A percentile compares a stretch with the other conserved stretches of the same genome.
Evolutionary conservation across 1,140 invertebrate genomes (phyloP).

Genomic region (Heliothis virescens): DNA sequence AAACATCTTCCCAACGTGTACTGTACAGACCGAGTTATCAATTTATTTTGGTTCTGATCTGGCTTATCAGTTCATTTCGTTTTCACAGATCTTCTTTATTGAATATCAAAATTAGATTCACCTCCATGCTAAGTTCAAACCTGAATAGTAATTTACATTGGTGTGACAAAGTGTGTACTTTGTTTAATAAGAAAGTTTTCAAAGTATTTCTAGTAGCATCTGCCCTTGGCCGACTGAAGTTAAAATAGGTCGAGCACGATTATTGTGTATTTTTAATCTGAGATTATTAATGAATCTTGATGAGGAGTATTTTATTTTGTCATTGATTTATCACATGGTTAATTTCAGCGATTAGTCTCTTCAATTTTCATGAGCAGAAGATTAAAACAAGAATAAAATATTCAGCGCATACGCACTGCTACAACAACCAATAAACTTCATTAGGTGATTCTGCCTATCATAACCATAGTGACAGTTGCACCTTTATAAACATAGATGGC

Average conservation of each 20-base stretch:
- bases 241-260: slow-evolving; percentile 19
- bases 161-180: background rate
- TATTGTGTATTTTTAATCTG: background rate
- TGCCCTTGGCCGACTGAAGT: background rate
- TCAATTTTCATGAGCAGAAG: background rate
- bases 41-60: slow-evolving; percentile 22
- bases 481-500: slow-evolving; percentile 28
- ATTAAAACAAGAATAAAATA: background rate
- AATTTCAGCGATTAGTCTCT: background rate
- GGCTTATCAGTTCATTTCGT: background rate
- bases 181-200: background rate
- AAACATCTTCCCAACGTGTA: slow-evolving; percentile 25
- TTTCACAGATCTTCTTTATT: background rate
- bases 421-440: background rate
- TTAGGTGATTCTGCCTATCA: background rate
- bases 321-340: background rate
- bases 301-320: background rate
- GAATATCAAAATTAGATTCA: no score
- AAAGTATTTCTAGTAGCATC: background rate
- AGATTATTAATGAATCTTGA: slow-evolving; percentile 1
- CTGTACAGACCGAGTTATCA: slow-evolving; percentile 4
- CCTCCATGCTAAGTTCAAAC: no score
- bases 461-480: background rate
- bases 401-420: background rate
- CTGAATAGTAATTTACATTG: background rate